phyloP scores from a whole-genome alignment of 2,888 invertebrate species.

The Parnassius glacialis region DNA sequence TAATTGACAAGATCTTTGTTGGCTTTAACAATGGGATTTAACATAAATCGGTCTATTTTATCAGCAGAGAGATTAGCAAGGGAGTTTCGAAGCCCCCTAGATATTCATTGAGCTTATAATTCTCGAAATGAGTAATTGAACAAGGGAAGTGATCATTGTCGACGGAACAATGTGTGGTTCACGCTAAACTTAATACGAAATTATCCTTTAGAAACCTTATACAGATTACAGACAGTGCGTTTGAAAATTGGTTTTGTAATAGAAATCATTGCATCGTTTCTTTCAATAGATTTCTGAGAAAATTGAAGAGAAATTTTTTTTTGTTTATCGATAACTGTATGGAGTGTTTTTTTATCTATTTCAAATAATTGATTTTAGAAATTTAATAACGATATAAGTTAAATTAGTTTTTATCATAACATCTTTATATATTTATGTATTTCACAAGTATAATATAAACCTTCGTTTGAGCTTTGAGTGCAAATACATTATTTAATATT shows the following conservation, averaged over 20 bases:
- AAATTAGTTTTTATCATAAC: no score
- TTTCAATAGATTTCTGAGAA: constrained; percentile 20
- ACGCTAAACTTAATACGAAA: constrained; percentile 60
- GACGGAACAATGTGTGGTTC: constrained; percentile 55
- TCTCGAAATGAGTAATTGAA: constrained; percentile 62
- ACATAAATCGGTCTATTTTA: constrained; percentile 69
- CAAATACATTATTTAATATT: no score
- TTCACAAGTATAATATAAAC: no score
- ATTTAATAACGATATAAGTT: no score
- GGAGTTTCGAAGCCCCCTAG: constrained; percentile 45
- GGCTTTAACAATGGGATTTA: constrained; percentile 66
- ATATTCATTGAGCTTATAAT: constrained; percentile 54
- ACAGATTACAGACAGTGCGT: constrained; percentile 51
- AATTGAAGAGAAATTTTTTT: constrained; percentile 8
- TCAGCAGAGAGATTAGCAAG: constrained; percentile 62
- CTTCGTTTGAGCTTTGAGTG: no score
- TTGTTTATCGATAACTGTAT: constrained; percentile 1
- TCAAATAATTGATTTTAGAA: no score
- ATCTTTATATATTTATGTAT: no score
- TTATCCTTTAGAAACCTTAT: constrained; percentile 52
- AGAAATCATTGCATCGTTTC: constrained; percentile 12
- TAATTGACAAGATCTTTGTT: constrained; percentile 81
- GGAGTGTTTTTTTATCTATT: no score
- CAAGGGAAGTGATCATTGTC: constrained; percentile 41
- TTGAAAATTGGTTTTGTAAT: constrained; percentile 32